A percentile compares a stretch with the other conserved stretches of the same genome.
Conservation (phyloP, 2,113 vertebrate genomes). For the Aphelocoma coerulescens region DNA sequence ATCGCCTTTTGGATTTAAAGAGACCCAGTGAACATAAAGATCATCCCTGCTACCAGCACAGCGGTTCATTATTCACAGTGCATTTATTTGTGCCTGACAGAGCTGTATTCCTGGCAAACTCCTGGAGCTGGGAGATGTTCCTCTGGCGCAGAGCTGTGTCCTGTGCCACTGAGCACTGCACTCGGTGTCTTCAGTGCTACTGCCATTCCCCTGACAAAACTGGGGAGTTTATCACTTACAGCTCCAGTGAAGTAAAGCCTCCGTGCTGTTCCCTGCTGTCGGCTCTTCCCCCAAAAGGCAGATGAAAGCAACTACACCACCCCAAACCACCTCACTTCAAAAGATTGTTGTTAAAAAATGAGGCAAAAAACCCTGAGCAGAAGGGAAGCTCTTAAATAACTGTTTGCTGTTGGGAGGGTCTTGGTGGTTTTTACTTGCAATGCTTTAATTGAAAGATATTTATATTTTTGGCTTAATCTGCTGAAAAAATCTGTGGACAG, state of each 20-base stretch:
- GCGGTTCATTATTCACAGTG: background rate
- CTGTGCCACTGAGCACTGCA: background rate
- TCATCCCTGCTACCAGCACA: background rate
- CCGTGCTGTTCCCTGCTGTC: background rate
- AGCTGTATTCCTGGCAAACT: background rate
- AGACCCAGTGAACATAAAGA: background rate
- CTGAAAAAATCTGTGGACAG: background rate
- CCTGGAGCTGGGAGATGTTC: background rate
- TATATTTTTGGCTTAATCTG: background rate
- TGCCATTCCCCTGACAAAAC: background rate
- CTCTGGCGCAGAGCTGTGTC: background rate
- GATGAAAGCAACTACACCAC: background rate
- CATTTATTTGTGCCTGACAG: background rate
- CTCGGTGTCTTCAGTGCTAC: background rate
- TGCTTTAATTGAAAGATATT: background rate
- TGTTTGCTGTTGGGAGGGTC: background rate
- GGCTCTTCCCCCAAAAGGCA: background rate
- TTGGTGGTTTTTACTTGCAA: background rate
- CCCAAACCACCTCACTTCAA: background rate
- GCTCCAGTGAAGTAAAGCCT: background rate
- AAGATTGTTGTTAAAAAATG: background rate
- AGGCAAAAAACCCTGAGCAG: background rate
- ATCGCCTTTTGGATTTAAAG: background rate
- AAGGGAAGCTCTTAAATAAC: background rate
- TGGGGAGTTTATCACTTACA: background rate